Conservation (phyloP, 2,113 vertebrate species). For the Nerophis lumbriciformis region DNA sequence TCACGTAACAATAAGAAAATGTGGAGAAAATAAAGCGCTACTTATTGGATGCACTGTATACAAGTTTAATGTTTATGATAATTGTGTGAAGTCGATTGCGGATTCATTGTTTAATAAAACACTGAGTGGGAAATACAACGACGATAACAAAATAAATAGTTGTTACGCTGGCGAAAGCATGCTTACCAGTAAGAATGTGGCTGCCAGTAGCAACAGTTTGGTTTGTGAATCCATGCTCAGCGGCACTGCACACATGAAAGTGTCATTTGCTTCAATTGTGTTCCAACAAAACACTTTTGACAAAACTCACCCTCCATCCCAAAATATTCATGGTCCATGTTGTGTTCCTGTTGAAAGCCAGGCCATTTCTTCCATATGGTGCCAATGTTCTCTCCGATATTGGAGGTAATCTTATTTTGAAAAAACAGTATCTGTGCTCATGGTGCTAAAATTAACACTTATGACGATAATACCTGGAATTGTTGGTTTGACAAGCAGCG, state of each 20-base stretch:
- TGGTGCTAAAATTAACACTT: background rate
- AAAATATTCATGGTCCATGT: conserved; percentile 80
- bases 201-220: conserved; percentile 67
- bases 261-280: background rate
- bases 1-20: no score
- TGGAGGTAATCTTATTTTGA: conserved; percentile 59
- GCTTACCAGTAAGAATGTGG: conserved; percentile 70
- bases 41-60: no score
- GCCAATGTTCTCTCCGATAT: conserved; percentile 56
- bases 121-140: no score
- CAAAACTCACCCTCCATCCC: conserved; percentile 71
- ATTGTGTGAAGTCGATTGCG: no score
- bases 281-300: background rate
- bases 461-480: conserved; percentile 63
- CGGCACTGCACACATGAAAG: conserved; percentile 56
- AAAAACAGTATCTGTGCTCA: background rate
- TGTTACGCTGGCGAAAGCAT: background rate
- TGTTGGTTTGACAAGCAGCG: conserved; percentile 69
- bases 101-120: no score
- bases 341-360: conserved; percentile 68
- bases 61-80: no score
- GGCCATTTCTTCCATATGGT: conserved; percentile 73
- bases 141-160: no score
- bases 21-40: no score
- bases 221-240: conserved; percentile 54